Base-by-base conservation (phyloP, 1,140 invertebrate species). In the Temnothorax nylanderi region DNA sequence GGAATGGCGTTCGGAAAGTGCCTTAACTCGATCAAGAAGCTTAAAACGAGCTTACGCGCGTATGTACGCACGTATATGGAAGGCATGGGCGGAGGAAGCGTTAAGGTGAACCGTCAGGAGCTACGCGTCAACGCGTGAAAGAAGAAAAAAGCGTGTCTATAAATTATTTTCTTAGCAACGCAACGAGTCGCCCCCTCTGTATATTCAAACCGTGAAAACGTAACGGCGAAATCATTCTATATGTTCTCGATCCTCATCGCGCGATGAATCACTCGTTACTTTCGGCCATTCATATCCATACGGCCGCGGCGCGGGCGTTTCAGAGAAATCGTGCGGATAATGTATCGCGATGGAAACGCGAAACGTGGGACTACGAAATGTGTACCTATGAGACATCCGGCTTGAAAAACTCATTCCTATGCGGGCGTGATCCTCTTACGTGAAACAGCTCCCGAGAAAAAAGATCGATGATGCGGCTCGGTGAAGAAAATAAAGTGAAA, bases 1-100 rank as follows among this genome's bases (percentile, higher is more conserved):
- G 89, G 84, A 89, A 90, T 92, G 81, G 86, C 89, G 85, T 87
- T 89, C 67, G 87, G 77, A 84, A 88, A 92, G 88, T 87, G 90
- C 87, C 85, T 92, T 92, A 92, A 92, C 87, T 91, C 91, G 87
- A 88, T 10, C 81, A 56, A 89, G 72, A 82, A 85, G 84, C 65
- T 67, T 65, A 72, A 91, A 80, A 86, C 88, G 67, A 71, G 10
- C 32, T 2, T 74, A 18, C 32, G 34, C 26, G 47, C 18, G 41
- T 37, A 44, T 2, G 37, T 41, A 32, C 32, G 32, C 34, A 58
- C 69, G n/a, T 26, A 26, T 41, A 34, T 47, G 47, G 32, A 41
- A 34, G 41, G 8, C 2, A 44, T 3, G n/a, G 16, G 13, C 11
- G 3, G 21, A 13, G 18, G 44, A 37, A 16, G 49, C 26, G 34